Base-by-base conservation (phyloP, 2,797 vertebrate species). In the Platalea minor region DNA sequence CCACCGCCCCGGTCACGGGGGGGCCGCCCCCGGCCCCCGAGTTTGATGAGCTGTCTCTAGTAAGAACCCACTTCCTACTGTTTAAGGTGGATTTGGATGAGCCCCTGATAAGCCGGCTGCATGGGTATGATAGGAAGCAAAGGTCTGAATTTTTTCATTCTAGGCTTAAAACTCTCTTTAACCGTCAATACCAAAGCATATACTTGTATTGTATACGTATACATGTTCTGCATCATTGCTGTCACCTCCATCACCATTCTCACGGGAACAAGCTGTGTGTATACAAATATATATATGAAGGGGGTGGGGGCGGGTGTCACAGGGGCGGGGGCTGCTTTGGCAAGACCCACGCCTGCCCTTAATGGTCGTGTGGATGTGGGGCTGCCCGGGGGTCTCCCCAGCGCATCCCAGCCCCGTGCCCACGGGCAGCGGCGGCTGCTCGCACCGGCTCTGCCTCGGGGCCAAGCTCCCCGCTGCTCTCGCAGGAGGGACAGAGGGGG, bases 11-110 rank as follows among this genome's bases (percentile, higher is more conserved):
- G 51, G 95, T 98, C 96, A 97, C 84, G 93, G 98, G 98, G 97
- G 98, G 98, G 61, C 95, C 98, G 75, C 83, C 96, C 90, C 95
- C 93, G 56, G 96, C 89, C 91, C 97, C 98, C 50, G 99, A 99
- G 97, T 97, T 98, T 91, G 99, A 99, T 95, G 99, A 99, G 97
- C 99, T 98, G 78, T 99, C 99, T 96, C 98, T 99, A 98, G 99
- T 99, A 98, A 99, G 99, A 98, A 98, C 96, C 95, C 73, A 85
- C 98, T 98, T 98, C 98, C 98, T 98, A 97, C 97, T 98, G 98
- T 98, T 97, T 98, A 98, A 98, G 97, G 97, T 97, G 97, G 97
- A 97, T 97, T 97, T 98, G 97, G 97, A 98, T 98, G 97, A 97
- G 97, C 98, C 98, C 98, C 98, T 98, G 98, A 96, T 97, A 97